Evolutionary conservation across 2,113 vertebrate genomes (phyloP), one percentile per base, ranked within the genome.

Genomic region (Chrysochloris asiatica): DNA sequence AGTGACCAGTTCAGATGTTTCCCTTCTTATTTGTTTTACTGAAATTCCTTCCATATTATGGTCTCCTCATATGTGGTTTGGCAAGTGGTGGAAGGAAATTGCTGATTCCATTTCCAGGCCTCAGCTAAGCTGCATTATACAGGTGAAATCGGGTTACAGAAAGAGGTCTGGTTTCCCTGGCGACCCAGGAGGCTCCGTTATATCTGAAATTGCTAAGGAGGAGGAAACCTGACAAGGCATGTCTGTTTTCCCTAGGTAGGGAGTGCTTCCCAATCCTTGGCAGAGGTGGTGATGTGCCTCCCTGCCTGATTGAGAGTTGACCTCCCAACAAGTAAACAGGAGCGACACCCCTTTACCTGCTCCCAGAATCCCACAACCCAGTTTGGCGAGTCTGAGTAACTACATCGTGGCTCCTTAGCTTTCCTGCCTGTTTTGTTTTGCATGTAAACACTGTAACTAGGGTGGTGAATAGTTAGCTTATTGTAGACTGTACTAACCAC

Each of bases 81-180:
- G 61, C 88, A 92, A 36, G 67, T 73, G 33, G 88, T 61, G 61
- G 89, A 83, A 90, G 52, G 71, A 83, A 88, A 69, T 28, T 41
- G 71, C 83, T 63, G 47, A 86, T 81, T 83, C 65, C n/a, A 6
- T 83, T 72, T 86, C 93, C 80, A 88, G 83, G 13, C 75, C 76
- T 88, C 3, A 54, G 77, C 47, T 19, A 22, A 86, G 71, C 72
- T 26, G 17, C 19, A 8, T 50, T 38, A 19, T 3, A 41, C 76
- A 90, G 94, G 94, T 95, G 94, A 96, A 96, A 85, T 80, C 88
- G 67, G 93, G 86, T 83, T 93, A 79, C 88, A 13, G 87, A 85
- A 92, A 45, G n/a, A 47, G 59, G 94, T 65, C 82, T 92, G 88
- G 92, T 95, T 94, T 88, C 92, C 93, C 94, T 94, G 94, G 95